Evolutionary conservation across 2,797 vertebrate genomes (phyloP).

Genomic region (Chaetophractus vellerosus): DNA sequence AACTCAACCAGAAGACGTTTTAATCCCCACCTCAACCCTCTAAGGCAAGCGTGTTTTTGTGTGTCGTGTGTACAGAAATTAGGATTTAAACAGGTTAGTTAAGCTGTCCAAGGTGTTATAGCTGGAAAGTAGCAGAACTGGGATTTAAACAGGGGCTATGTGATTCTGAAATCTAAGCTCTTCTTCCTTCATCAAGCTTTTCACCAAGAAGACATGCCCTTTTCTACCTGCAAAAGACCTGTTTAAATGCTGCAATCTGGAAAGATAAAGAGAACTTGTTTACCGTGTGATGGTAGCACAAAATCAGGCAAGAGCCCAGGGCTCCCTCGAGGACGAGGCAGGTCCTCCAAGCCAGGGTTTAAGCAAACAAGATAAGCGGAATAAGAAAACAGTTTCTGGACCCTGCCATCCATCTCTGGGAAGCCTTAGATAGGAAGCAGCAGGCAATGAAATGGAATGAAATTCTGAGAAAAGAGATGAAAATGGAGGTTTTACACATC

Average conservation of each 20-base stretch:
- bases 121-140: neutral
- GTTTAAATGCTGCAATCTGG: constrained; percentile 33
- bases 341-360: constrained; percentile 41
- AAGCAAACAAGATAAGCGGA: constrained; percentile 74
- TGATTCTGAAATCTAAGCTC: neutral
- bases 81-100: neutral
- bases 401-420: constrained; percentile 70
- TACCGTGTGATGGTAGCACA: neutral
- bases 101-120: neutral
- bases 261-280: constrained; percentile 62
- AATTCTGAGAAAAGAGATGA: constrained; percentile 76
- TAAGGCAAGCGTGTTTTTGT: neutral
- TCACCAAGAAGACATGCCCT: neutral
- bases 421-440: constrained; percentile 69
- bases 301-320: constrained; percentile 44
- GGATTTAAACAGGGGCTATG: neutral
- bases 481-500: constrained; percentile 83
- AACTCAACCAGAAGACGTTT: neutral
- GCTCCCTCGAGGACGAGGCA: constrained; percentile 15
- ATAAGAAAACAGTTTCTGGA: constrained; percentile 71
- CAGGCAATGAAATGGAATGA: constrained; percentile 76
- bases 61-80: neutral
- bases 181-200: neutral
- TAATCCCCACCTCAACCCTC: neutral
- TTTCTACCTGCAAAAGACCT: neutral